These are phyloP conservation scores for Agrochola circellaris DNA, from an alignment of 2,888 invertebrate genomes.

Conservation along the genomic window DNA sequence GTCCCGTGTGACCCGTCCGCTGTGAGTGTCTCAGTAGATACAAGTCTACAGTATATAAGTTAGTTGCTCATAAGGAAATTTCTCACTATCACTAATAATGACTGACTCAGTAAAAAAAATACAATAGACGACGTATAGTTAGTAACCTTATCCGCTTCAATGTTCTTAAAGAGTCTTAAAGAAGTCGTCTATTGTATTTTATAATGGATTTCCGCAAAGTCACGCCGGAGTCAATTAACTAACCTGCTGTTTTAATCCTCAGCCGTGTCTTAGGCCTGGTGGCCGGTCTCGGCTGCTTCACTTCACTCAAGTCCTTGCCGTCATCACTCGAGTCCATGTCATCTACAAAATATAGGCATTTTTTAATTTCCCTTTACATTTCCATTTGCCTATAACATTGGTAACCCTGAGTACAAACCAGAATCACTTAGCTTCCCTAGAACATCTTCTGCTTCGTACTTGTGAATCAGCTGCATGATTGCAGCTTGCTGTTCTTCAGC, in stretches of 20 bases:
- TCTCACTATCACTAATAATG: background rate
- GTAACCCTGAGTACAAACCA: constrained; percentile 70
- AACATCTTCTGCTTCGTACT: constrained; percentile 90
- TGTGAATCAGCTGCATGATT: constrained; percentile 90
- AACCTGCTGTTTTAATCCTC: constrained; percentile 91
- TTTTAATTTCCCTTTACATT: background rate
- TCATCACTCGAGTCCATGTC: constrained; percentile 84
- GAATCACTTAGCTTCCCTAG: constrained; percentile 88
- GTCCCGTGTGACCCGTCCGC: background rate
- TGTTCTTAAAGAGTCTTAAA: too few relatives aligned
- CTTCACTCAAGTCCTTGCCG: constrained; percentile 77
- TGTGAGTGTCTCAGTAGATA: background rate
- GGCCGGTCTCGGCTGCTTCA: constrained; percentile 81
- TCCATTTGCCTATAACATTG: background rate
- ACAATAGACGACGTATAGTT: too few relatives aligned
- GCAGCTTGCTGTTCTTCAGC: constrained; percentile 93
- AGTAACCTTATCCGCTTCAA: too few relatives aligned
- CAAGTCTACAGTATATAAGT: background rate
- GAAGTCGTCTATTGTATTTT: too few relatives aligned
- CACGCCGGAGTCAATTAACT: too few relatives aligned
- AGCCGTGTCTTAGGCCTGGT: constrained; percentile 88
- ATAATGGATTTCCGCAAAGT: too few relatives aligned
- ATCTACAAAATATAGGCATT: constrained; percentile 67
- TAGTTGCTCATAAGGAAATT: background rate
- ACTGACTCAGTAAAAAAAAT: too few relatives aligned